Evolutionary conservation across 1,140 invertebrate species (phyloP), one percentile per base, ranked within the genome.

Genomic region (Drosophila melanica): DNA sequence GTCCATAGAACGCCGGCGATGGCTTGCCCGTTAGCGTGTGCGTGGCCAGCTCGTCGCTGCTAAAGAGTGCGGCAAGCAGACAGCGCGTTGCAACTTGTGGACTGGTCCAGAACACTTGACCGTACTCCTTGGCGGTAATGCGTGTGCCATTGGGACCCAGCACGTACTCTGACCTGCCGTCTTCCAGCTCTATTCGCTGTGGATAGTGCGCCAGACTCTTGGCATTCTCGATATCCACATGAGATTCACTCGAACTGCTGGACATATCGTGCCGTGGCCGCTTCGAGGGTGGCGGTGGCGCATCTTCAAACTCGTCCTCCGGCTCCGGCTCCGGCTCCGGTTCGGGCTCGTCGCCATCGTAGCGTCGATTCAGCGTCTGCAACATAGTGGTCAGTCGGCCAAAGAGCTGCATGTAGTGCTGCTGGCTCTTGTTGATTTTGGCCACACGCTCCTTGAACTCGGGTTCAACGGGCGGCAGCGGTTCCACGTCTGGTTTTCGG

Each of bases 11-110:
- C 0, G 90, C 91, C 0, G 92, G 92, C 3, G 92, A 92, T 0
- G 91, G 92, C 59, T 92, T 92, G 1, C 92, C 92, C 0, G 92
- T 92, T 7, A 93, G 63, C 0, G 89, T 92, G 60, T 92, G 92
- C 6, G 91, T 92, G 12, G 92, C 92, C 37, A 93, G 63, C 20
- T 90, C 80, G 41, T 92, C 79, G 39, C 82, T 75, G 53, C 51
- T 75, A 55, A 93, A 93, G 27, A 92, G 63, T 1, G 64, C 65
- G 12, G 69, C 55, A 5, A 93, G 63, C 0, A 93, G 72, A 16
- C 82, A 81, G 23, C 92, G 77, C 5, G 92, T 93, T 4, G 92
- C 92, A 5, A 81, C 54, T 5, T 89, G 79, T 8, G 90, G 75
- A 33, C 64, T 82, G 0, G 67, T 74, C 92, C 92, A 93, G 45